These are phyloP conservation scores for Ibidorhyncha struthersii DNA, from an alignment of 2,113 vertebrate species.

Conservation along the genomic window DNA sequence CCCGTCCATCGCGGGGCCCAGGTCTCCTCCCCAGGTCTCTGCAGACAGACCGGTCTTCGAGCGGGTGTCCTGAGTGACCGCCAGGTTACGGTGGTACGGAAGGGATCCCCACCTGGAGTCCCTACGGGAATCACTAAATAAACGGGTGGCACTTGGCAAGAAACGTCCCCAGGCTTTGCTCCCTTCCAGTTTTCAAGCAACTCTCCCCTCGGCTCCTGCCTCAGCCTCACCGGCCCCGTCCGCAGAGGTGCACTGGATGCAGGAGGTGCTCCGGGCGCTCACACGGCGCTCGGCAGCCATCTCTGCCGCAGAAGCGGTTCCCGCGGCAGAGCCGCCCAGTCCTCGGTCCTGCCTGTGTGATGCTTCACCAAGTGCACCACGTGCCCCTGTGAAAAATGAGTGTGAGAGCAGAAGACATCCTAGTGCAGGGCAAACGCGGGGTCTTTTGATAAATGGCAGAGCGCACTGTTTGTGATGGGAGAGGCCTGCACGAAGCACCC, in stretches of 20 bases:
- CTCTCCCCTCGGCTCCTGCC: neutral
- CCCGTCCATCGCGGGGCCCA: accelerated
- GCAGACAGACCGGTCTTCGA: neutral
- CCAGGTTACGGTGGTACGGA: accelerated
- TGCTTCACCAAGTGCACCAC: accelerated
- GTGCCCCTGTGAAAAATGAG: accelerated
- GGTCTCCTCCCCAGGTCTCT: neutral
- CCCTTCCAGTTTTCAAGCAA: neutral
- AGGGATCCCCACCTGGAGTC: neutral
- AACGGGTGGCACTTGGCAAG: neutral
- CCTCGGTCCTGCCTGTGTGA: neutral
- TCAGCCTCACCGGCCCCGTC: neutral
- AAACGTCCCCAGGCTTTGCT: neutral
- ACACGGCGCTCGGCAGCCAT: accelerated
- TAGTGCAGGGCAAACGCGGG: neutral
- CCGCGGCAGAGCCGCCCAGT: accelerated
- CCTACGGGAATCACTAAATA: accelerated
- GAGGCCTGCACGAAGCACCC: neutral
- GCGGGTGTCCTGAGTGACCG: accelerated
- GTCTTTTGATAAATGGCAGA: neutral
- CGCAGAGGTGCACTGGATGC: accelerated
- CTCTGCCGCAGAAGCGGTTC: neutral
- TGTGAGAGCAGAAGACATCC: too few relatives aligned
- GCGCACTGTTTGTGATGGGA: accelerated
- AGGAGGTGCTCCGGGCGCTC: neutral